Conservation (phyloP, 2,113 vertebrate species). For the Apteryx mantelli region DNA sequence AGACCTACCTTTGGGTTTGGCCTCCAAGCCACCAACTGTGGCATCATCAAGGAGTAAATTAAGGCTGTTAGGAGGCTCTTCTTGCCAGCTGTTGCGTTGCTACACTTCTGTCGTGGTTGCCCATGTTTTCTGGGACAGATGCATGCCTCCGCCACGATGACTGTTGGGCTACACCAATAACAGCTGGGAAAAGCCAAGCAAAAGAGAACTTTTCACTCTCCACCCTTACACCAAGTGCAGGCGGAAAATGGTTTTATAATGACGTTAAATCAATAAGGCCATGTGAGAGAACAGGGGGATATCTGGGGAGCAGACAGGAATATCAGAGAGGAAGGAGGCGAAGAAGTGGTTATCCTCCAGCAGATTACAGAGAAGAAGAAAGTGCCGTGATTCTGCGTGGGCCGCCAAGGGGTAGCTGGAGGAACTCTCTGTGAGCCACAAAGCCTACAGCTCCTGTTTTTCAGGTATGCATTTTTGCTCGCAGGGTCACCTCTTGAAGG, state of each 20-base stretch:
- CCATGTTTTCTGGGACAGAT: background rate
- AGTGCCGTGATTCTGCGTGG: background rate
- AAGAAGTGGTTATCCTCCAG: background rate
- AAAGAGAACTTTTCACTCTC: background rate
- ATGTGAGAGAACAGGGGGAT: background rate
- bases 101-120: background rate
- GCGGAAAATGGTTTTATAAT: background rate
- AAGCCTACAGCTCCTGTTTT: background rate
- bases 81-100: background rate
- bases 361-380: background rate
- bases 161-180: background rate
- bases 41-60: slow-evolving; percentile 58
- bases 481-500: background rate
- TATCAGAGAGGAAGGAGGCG: background rate
- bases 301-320: background rate
- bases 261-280: background rate
- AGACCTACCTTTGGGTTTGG: background rate
- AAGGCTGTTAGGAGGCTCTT: background rate
- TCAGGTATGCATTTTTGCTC: background rate
- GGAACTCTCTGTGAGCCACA: background rate
- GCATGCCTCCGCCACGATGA: background rate
- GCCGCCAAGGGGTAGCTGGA: rapidly evolving
- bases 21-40: slow-evolving; percentile 25
- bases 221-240: background rate
- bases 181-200: background rate